Base-by-base conservation (phyloP, 1,140 invertebrate genomes). In the Cryptotermes secundus region DNA sequence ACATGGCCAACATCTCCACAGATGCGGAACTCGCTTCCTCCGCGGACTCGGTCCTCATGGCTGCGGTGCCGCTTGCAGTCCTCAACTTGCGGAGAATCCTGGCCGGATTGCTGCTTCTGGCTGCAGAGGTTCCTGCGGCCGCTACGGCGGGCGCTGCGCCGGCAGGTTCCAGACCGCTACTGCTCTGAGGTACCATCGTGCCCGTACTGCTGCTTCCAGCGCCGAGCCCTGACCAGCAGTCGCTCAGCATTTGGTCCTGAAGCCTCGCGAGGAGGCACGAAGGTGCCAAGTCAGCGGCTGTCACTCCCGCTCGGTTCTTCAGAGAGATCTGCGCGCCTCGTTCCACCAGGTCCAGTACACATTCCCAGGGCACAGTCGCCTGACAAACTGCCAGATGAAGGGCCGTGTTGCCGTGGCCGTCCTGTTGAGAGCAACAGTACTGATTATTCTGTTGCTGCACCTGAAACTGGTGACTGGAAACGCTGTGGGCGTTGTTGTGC, bases 371-470 rank as follows among this genome's bases (percentile, higher is more conserved):
- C 34, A 92, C 90, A 79, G 88, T 89, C 24, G 90, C 88, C 86
- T 91, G 91, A 82, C 90, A 90, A 31, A 91, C 90, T 49, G 90
- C 91, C 45, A 93, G 86, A 87, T 93, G 92, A 1, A 93, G 89
- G 0, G 92, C 92, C 9, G 92, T 92, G 87, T 91, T 92, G 26
- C 92, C 92, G 53, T 91, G 87, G 12, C 86, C 86, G 86, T 93
- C 92, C 85, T 90, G 83, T n/a, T 7, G 12, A 35, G 7, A 72
- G 31, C 16, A 35, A n/a, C 82, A n/a, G n/a, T n/a, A 83, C 42
- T 7, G 59, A 72, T 72, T 16, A 72, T 72, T n/a, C n/a, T n/a
- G n/a, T n/a, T 24, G 53, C 9, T n/a, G 24, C 12, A 59, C 19
- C 12, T 59, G 24, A 59, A 6, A 42, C 3, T 42, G 38, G n/a